Evolutionary conservation across 2,888 invertebrate species (phyloP), one percentile per base, ranked within the genome.

Genomic region (Drosophila mulleri): DNA sequence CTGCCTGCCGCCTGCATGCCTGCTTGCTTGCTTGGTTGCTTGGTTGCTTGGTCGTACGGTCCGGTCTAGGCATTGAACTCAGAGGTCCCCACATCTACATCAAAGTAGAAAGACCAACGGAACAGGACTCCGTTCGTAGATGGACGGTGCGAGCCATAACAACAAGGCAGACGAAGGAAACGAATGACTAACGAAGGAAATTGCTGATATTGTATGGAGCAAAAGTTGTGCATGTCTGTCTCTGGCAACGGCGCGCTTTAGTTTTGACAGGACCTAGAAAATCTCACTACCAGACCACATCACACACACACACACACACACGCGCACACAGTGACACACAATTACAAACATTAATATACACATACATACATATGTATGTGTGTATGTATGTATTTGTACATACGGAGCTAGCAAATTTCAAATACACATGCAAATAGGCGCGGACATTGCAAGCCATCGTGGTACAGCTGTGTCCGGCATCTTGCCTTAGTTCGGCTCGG

Each of bases 181-280:
- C 84, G 80, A 84, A 87, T 87, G 88, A 81, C 87, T 80, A 86
- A 89, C 89, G 86, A 86, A 86, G 86, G 89, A 86, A 86, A 86
- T 89, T 89, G 86, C 87, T 86, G 86, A 86, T 86, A 89, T 89
- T 86, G 86, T 86, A 79, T 83, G 82, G 80, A 75, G 78, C 80
- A 80, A 87, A 88, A 88, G 83, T 85, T 84, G 80, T 74, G 73
- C 72, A 80, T 85, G 88, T 88, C 80, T 76, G 86, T 83, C 72
- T 73, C 78, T 82, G 80, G 84, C 82, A 81, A 72, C 69, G 67
- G 77, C 80, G 85, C 88, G 83, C 80, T 84, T 84, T 84, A 84
- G 88, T 85, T 84, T 88, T 84, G 84, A 83, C 84, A 83, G 86
- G 66, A 80, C 73, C 76, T 76, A 76, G 83, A 72, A 77, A 70